A percentile compares a stretch with the other conserved stretches of the same genome.
Evolutionary conservation across 2,113 vertebrate genomes (phyloP).

Genomic region (Merops nubicus): DNA sequence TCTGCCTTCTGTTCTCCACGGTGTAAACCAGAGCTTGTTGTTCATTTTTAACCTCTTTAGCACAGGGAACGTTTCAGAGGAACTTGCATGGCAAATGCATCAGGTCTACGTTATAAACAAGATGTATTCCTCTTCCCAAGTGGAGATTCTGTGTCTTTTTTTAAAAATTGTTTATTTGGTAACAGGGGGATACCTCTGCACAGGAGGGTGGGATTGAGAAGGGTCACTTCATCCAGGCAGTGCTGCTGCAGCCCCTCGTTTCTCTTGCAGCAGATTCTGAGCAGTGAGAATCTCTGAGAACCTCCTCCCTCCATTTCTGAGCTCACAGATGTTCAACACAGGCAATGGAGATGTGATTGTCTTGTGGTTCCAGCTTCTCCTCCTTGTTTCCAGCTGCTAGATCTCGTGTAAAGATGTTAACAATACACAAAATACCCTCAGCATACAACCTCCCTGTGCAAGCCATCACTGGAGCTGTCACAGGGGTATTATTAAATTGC

Average conservation of each 20-base stretch:
- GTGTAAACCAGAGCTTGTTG: neutral
- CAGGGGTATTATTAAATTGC: slow-evolving; percentile 26
- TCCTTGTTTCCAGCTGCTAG: slow-evolving; percentile 38
- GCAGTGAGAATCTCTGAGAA: neutral
- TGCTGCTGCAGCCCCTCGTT: neutral
- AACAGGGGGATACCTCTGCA: neutral
- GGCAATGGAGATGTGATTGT: neutral
- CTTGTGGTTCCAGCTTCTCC: neutral
- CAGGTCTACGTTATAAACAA: neutral
- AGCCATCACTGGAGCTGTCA: slow-evolving; percentile 12
- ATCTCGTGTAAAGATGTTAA: slow-evolving; percentile 40
- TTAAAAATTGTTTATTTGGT: neutral
- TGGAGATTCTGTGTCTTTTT: neutral
- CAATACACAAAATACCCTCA: slow-evolving; percentile 22
- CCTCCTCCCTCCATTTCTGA: neutral
- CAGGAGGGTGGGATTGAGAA: neutral
- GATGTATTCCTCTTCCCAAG: neutral
- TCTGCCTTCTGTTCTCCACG: neutral
- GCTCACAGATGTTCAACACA: slow-evolving; percentile 31
- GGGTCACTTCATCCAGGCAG: neutral
- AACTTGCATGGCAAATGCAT: neutral
- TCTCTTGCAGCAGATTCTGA: neutral
- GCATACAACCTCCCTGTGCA: neutral
- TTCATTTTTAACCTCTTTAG: neutral
- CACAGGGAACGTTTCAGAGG: neutral